Evolutionary conservation across 2,113 vertebrate species (phyloP).

Genomic region (Coptodon bakossiorum): DNA sequence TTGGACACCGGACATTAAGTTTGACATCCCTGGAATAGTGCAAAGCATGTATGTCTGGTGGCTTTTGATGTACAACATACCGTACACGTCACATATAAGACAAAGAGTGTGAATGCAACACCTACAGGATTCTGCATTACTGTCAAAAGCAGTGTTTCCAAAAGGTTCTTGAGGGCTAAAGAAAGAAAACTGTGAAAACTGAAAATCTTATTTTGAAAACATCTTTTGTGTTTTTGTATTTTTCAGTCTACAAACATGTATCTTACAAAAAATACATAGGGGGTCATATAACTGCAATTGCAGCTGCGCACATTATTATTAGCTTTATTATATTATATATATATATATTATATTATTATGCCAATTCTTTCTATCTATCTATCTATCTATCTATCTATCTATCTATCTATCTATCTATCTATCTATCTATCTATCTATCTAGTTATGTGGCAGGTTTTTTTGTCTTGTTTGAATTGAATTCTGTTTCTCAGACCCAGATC

Average conservation of each 20-base stretch:
- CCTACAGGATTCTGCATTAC: neutral
- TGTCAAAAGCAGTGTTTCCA: neutral
- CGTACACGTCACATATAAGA: neutral
- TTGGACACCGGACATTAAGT: neutral
- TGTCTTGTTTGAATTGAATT: neutral
- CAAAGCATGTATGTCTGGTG: neutral
- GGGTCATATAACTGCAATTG: neutral
- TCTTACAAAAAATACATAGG: neutral
- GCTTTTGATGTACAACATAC: neutral
- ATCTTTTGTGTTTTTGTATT: neutral
- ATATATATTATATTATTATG: neutral
- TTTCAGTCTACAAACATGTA: neutral
- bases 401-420: neutral
- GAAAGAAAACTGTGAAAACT: neutral
- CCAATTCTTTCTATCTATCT: neutral
- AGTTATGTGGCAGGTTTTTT: fast-evolving
- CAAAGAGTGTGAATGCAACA: neutral
- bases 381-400: too few relatives aligned
- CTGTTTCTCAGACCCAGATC: neutral
- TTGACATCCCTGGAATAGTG: neutral
- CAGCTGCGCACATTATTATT: neutral
- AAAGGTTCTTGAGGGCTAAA: neutral
- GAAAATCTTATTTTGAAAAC: neutral
- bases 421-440: neutral
- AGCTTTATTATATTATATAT: neutral